A percentile compares a stretch with the other conserved stretches of the same genome.
These are phyloP conservation scores for Hystrix brachyura DNA, from an alignment of 2,113 vertebrate species.

Conservation along the genomic window DNA sequence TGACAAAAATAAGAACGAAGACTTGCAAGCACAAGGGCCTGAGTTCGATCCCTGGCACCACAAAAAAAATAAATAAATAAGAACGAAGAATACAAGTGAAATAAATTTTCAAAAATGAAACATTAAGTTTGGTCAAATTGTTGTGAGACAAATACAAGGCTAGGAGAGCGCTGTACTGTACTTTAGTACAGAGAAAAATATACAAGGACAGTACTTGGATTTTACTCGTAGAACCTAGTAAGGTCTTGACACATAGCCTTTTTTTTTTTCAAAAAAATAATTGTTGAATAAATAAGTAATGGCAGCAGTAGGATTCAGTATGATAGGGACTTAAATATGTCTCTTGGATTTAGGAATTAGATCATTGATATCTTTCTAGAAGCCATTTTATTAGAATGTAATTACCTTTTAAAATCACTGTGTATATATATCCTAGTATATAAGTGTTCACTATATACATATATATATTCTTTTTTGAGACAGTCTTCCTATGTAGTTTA, in stretches of 20 bases:
- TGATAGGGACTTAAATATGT: not conserved
- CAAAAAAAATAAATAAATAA: not conserved
- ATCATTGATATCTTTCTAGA: not conserved
- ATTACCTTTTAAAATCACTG: not conserved
- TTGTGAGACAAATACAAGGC: not conserved
- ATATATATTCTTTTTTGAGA: not conserved
- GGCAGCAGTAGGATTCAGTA: not conserved
- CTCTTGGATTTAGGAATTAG: not conserved
- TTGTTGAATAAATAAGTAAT: constrained; percentile 19
- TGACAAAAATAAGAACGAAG: not conserved
- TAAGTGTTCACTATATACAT: not conserved
- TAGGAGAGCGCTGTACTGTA: not conserved
- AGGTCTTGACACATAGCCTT: not conserved
- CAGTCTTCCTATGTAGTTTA: not conserved
- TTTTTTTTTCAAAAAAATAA: not conserved
- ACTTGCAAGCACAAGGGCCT: no score
- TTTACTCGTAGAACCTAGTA: not conserved
- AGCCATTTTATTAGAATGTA: not conserved
- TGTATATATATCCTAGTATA: not conserved
- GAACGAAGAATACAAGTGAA: not conserved
- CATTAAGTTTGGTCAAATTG: not conserved
- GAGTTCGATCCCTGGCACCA: no score
- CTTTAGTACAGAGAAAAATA: not conserved
- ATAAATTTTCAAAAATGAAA: constrained; percentile 40
- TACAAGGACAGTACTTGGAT: not conserved